Conservation (phyloP, 2,113 vertebrate species). For the Oncorhynchus clarkii region DNA sequence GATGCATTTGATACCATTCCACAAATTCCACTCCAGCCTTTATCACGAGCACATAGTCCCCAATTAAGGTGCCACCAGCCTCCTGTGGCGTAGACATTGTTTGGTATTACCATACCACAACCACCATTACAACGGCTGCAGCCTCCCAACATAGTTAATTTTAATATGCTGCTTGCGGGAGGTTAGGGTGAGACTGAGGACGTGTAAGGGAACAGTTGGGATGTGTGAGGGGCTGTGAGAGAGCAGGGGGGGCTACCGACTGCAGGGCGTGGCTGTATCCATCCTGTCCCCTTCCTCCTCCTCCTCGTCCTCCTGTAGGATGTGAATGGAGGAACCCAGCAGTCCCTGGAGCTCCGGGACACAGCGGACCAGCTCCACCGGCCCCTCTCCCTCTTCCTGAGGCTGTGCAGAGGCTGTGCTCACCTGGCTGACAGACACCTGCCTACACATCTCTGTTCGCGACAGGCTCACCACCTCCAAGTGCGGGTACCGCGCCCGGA, state of each 20-base stretch:
- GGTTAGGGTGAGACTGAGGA: conserved; percentile 12
- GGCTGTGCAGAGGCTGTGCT: conserved; percentile 71
- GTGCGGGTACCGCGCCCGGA: conserved; percentile 91
- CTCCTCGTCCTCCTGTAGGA: conserved; percentile 67
- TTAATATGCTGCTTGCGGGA: conserved; percentile 41
- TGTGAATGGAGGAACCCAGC: conserved; percentile 83
- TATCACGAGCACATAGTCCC: no score
- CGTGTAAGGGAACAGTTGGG: neutral
- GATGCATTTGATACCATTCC: no score
- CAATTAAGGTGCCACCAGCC: no score
- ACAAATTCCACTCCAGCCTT: no score
- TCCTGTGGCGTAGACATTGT: no score
- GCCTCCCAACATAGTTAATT: conserved; percentile 29
- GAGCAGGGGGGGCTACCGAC: conserved; percentile 62
- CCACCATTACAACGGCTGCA: conserved; percentile 42
- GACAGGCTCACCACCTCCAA: conserved; percentile 87
- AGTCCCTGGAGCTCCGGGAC: conserved; percentile 90
- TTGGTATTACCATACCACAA: conserved; percentile 15
- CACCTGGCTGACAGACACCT: conserved; percentile 91
- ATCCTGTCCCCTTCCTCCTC: conserved; percentile 44
- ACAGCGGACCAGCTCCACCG: conserved; percentile 89
- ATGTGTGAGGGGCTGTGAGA: neutral
- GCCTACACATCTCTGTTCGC: conserved; percentile 80
- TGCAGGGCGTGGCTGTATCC: conserved; percentile 44
- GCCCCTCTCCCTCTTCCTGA: conserved; percentile 72